Evolutionary conservation across 1,140 invertebrate genomes (phyloP).

Genomic region (Myzus persicae): DNA sequence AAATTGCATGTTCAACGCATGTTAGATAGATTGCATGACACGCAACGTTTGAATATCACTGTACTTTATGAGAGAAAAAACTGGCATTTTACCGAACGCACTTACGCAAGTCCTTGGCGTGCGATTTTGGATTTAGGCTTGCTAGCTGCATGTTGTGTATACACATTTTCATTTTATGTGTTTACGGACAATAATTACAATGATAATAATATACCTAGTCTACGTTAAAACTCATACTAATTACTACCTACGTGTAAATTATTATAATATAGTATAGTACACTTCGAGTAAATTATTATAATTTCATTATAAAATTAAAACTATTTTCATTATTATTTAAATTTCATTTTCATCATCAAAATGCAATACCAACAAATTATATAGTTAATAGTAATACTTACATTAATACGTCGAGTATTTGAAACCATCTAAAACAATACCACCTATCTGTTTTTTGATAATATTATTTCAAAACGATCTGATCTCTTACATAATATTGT

Average conservation of each 20-base stretch:
- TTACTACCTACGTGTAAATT: not conserved
- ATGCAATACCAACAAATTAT: not conserved
- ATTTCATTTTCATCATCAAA: not conserved
- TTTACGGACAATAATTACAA: not conserved
- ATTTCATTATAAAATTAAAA: not conserved
- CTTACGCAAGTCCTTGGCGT: not conserved
- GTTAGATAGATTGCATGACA: conserved; percentile 43
- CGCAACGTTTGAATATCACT: conserved; percentile 39
- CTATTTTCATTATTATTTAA: not conserved
- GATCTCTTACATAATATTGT: not conserved
- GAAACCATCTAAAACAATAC: not conserved
- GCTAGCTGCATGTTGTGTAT: conserved; percentile 3
- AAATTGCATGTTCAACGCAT: conserved; percentile 53
- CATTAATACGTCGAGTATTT: conserved; percentile 5
- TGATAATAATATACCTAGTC: not conserved
- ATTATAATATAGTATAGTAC: not conserved
- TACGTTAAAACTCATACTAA: not conserved
- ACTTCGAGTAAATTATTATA: not conserved
- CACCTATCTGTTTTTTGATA: not conserved
- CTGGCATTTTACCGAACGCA: not conserved
- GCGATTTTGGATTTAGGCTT: conserved; percentile 9
- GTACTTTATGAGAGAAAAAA: not conserved
- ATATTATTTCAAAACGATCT: not conserved
- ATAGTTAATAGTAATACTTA: not conserved
- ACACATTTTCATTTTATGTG: conserved; percentile 11